Evolutionary conservation across 2,797 vertebrate species (phyloP).

Genomic region (Eulemur albifrons): DNA sequence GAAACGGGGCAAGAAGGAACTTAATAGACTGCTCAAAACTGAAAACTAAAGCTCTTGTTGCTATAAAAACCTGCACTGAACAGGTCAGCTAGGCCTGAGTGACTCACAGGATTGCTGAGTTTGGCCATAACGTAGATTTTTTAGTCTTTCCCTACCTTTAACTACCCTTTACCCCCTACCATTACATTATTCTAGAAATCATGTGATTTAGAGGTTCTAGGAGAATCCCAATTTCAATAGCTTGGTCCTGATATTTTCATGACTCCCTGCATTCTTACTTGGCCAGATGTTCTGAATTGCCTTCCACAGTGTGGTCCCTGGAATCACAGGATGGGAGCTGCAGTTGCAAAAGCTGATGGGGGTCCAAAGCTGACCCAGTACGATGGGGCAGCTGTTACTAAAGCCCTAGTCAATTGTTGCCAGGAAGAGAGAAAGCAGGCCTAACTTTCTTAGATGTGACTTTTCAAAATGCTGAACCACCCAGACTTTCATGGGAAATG

Average conservation of each 20-base stretch:
- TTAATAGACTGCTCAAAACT: conserved; percentile 35
- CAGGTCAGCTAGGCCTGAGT: neutral
- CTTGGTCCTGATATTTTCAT: neutral
- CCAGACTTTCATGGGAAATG: neutral
- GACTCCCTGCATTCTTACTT: neutral
- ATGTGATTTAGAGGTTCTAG: neutral
- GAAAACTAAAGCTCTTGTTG: neutral
- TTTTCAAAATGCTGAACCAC: neutral
- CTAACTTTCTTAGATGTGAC: neutral
- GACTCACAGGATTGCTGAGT: neutral
- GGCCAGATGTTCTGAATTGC: neutral
- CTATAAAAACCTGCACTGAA: neutral
- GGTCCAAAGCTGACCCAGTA: neutral
- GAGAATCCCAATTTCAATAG: neutral
- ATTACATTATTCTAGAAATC: neutral
- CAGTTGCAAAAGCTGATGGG: neutral
- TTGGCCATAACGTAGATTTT: neutral
- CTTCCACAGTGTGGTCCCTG: neutral
- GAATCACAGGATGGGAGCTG: neutral
- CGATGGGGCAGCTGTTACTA: neutral
- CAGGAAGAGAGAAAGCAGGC: neutral
- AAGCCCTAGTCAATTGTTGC: neutral
- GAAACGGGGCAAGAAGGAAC: conserved; percentile 34
- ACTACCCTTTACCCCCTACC: neutral
- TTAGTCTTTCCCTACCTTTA: neutral